phyloP scores from a whole-genome alignment of 2,113 vertebrate species.

The Trematomus loennbergii region DNA sequence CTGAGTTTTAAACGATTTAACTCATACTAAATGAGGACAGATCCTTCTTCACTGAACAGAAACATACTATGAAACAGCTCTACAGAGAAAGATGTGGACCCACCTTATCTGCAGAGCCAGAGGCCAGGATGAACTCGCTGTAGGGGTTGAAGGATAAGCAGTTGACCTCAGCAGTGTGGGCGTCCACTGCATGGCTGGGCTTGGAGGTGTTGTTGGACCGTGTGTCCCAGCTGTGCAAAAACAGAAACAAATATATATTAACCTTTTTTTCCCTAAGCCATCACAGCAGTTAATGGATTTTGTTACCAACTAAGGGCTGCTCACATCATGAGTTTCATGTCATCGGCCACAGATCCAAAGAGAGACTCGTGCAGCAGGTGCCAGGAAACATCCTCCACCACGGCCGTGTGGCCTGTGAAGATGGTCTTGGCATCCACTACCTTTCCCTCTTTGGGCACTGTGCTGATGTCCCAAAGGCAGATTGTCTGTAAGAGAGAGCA shows the following conservation, averaged over 20 bases:
- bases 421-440: constrained; percentile 98
- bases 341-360: constrained; percentile 97
- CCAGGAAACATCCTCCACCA: constrained; percentile 98
- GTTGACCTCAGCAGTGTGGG: constrained; percentile 98
- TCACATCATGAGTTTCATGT: constrained; percentile 99
- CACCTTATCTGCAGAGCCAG: constrained; percentile 97
- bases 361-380: constrained; percentile 96
- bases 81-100: neutral
- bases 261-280: neutral
- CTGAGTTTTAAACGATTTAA: neutral
- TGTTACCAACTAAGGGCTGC: constrained; percentile 63
- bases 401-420: constrained; percentile 97
- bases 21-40: neutral
- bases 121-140: constrained; percentile 97
- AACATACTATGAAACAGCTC: too few relatives aligned
- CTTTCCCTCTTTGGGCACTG: constrained; percentile 97
- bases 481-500: constrained; percentile 88
- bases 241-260: constrained; percentile 19
- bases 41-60: neutral
- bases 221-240: constrained; percentile 91
- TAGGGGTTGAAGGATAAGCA: constrained; percentile 98
- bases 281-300: neutral
- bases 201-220: constrained; percentile 98
- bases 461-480: constrained; percentile 98
- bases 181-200: constrained; percentile 97